Conservation (phyloP, 2,113 vertebrate genomes). For the Cranoglanis bouderius region DNA sequence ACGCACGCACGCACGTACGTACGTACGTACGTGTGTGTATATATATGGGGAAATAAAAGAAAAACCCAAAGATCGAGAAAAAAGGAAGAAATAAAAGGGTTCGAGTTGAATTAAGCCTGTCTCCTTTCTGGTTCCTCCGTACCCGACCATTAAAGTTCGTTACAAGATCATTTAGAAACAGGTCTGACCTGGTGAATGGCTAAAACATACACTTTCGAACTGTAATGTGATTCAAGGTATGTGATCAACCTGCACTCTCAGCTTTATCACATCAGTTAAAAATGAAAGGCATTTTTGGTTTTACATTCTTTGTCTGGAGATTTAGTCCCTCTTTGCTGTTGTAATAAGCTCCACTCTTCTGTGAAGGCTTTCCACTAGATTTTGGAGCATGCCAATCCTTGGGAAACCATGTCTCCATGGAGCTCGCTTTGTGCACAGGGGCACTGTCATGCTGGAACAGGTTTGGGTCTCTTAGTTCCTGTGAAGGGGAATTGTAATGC, state of each 20-base stretch:
- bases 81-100: too few relatives aligned
- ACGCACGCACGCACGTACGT: too few relatives aligned
- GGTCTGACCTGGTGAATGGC: conserved; percentile 37
- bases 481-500: too few relatives aligned
- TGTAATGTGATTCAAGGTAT: neutral
- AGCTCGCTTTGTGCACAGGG: neutral
- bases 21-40: too few relatives aligned
- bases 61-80: too few relatives aligned
- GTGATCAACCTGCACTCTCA: neutral
- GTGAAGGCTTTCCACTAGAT: neutral
- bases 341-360: neutral
- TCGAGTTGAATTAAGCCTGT: too few relatives aligned
- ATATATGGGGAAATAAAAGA: too few relatives aligned
- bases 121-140: too few relatives aligned
- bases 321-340: neutral
- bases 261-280: neutral
- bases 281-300: neutral
- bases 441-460: neutral
- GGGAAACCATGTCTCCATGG: neutral
- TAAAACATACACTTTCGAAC: conserved; percentile 53
- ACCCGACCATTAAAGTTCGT: too few relatives aligned
- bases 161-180: neutral
- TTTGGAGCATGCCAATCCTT: neutral
- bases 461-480: neutral
- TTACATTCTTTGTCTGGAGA: neutral